phyloP scores from a whole-genome alignment of 2,888 invertebrate genomes.

The Xiphydria camelus region DNA sequence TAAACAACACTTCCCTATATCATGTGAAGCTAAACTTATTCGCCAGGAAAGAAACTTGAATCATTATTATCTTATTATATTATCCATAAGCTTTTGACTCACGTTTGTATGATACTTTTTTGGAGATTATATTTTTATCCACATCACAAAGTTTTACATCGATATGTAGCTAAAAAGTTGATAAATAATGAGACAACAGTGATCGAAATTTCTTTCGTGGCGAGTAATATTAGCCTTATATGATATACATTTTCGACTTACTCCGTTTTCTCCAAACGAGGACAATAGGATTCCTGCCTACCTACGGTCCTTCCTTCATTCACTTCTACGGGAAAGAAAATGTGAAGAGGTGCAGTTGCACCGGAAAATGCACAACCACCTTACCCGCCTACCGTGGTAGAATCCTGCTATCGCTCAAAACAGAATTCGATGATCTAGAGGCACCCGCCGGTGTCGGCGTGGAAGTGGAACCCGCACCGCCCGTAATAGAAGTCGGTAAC shows the following conservation, averaged over 20 bases:
- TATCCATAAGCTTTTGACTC: no score
- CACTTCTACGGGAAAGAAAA: slow-evolving; percentile 72
- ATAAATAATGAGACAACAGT: no score
- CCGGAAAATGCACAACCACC: slow-evolving; percentile 33
- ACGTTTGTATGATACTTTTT: no score
- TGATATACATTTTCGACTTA: slow-evolving; percentile 47
- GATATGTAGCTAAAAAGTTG: no score
- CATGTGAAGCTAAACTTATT: no score
- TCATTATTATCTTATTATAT: no score
- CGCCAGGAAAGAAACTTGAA: no score
- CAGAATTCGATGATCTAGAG: slow-evolving; percentile 65
- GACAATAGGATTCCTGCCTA: slow-evolving; percentile 71
- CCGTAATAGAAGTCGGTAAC: slow-evolving; percentile 60
- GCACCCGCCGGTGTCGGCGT: slow-evolving; percentile 55
- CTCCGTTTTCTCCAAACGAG: slow-evolving; percentile 3
- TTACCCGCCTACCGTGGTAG: slow-evolving; percentile 67
- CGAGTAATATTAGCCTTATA: background rate
- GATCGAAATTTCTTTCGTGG: no score
- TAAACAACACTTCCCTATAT: no score
- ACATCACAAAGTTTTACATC: no score
- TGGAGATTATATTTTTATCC: no score
- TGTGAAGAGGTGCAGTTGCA: slow-evolving; percentile 38
- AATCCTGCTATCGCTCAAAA: slow-evolving; percentile 72
- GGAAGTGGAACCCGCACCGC: slow-evolving; percentile 57
- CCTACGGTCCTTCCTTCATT: slow-evolving; percentile 80